phyloP scores from a whole-genome alignment of 2,888 invertebrate genomes.

The Lymantria dispar region DNA sequence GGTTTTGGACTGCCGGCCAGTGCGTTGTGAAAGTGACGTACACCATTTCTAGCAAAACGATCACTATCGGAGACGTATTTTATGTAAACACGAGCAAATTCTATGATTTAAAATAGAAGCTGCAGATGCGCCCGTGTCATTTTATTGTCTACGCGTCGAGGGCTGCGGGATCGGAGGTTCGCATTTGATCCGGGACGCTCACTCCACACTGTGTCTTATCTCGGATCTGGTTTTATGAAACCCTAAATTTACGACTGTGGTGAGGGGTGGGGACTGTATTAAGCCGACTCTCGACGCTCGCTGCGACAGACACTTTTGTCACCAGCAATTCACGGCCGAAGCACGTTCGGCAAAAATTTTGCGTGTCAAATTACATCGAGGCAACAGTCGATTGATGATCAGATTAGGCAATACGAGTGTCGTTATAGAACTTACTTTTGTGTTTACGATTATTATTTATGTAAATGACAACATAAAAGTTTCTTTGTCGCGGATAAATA shows the following conservation, averaged over 20 bases:
- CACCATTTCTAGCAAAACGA: conserved; percentile 70
- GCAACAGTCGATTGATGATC: conserved; percentile 57
- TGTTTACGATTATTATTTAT: conserved; percentile 47
- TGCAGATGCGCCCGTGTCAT: conserved; percentile 79
- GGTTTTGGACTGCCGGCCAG: conserved; percentile 63
- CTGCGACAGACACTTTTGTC: conserved; percentile 78
- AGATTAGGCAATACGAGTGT: conserved; percentile 56
- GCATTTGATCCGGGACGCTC: conserved; percentile 79
- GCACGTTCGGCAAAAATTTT: conserved; percentile 76
- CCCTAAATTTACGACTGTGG: conserved; percentile 82
- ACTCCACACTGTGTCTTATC: conserved; percentile 81
- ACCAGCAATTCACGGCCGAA: conserved; percentile 71
- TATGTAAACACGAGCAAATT: conserved; percentile 80
- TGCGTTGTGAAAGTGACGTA: conserved; percentile 60
- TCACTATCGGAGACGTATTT: conserved; percentile 74
- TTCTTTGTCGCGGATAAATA: conserved; percentile 33
- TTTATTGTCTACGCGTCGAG: conserved; percentile 61
- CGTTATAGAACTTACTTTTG: conserved; percentile 43
- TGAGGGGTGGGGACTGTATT: conserved; percentile 73
- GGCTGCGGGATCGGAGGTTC: conserved; percentile 62
- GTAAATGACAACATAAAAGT: conserved; percentile 34
- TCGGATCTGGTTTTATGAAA: conserved; percentile 82
- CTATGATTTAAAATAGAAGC: conserved; percentile 63
- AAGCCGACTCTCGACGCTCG: conserved; percentile 74
- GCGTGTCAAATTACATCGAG: conserved; percentile 69